A percentile compares a stretch with the other conserved stretches of the same genome.
Conservation (phyloP, 1,140 invertebrate genomes). For the Drosophila trapezifrons region DNA sequence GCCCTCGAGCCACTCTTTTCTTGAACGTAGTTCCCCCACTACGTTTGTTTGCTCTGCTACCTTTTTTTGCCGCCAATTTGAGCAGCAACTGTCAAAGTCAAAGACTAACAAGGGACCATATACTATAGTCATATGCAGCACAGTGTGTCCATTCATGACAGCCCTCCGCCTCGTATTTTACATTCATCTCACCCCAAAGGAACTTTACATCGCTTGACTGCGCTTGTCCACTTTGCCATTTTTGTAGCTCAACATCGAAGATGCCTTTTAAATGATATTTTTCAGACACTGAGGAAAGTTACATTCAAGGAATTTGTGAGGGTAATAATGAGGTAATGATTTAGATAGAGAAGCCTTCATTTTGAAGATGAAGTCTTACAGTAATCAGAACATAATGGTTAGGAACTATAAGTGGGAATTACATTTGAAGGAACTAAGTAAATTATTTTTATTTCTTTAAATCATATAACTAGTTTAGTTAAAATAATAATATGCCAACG, state of each 20-base stretch:
- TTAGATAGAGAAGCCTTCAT: too few species aligned
- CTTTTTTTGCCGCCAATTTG: slow-evolving; percentile 57
- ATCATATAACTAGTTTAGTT: too few species aligned
- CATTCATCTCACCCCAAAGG: neutral
- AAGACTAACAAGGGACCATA: slow-evolving; percentile 59
- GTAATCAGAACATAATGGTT: too few species aligned
- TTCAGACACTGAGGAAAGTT: neutral
- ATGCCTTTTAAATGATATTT: slow-evolving; percentile 49
- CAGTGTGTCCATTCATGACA: slow-evolving; percentile 27
- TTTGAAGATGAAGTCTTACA: too few species aligned
- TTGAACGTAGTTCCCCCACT: neutral
- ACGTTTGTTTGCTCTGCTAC: slow-evolving; percentile 3
- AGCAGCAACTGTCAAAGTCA: slow-evolving; percentile 61
- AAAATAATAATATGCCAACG: too few species aligned
- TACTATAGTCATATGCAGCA: slow-evolving; percentile 5
- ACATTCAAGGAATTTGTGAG: neutral
- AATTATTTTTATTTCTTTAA: too few species aligned
- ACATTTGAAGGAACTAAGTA: too few species aligned
- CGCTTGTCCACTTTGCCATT: slow-evolving; percentile 41
- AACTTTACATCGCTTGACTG: slow-evolving; percentile 28
- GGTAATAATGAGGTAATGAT: neutral
- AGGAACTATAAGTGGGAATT: too few species aligned
- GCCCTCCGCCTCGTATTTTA: slow-evolving; percentile 22
- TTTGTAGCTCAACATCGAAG: slow-evolving; percentile 31
- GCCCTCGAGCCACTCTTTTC: slow-evolving; percentile 35